Evolutionary conservation across 2,888 invertebrate genomes (phyloP).

Genomic region (Cenopis cana): DNA sequence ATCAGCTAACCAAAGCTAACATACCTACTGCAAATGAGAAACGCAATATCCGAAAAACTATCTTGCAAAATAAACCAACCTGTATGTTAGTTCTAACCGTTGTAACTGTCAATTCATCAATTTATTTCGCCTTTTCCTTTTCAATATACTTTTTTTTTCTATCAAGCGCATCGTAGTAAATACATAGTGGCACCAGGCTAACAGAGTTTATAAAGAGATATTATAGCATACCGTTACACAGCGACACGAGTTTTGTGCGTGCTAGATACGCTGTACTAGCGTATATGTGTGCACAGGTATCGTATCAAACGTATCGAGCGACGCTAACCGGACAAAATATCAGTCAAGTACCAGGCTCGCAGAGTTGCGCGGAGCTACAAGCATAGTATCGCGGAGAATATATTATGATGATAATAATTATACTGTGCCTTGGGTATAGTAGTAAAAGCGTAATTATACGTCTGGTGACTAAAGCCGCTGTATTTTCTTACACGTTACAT

Average conservation of each 20-base stretch:
- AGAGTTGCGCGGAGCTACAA: slow-evolving; percentile 19
- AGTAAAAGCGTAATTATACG: background rate
- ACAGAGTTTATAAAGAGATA: slow-evolving; percentile 67
- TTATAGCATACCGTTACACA: slow-evolving; percentile 46
- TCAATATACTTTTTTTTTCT: slow-evolving; percentile 73
- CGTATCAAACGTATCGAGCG: slow-evolving; percentile 42
- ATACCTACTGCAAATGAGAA: background rate
- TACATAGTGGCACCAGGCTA: slow-evolving; percentile 80
- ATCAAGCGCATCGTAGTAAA: slow-evolving; percentile 76
- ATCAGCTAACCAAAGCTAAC: background rate
- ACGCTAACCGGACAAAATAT: slow-evolving; percentile 44
- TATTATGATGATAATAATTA: background rate
- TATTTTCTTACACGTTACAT: background rate
- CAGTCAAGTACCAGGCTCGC: slow-evolving; percentile 41
- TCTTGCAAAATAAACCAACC: slow-evolving; percentile 54
- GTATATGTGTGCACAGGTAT: slow-evolving; percentile 33
- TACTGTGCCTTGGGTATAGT: background rate
- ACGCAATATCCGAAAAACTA: background rate
- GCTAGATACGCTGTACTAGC: slow-evolving; percentile 35
- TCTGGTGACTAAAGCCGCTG: background rate
- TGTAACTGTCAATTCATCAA: slow-evolving; percentile 15
- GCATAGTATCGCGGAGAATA: slow-evolving; percentile 1
- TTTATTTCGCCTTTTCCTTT: slow-evolving; percentile 41
- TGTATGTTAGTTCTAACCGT: slow-evolving; percentile 53
- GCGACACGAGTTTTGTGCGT: slow-evolving; percentile 55